Evolutionary conservation across 2,888 invertebrate genomes (phyloP).

Genomic region (Lasioglossum malachurum): DNA sequence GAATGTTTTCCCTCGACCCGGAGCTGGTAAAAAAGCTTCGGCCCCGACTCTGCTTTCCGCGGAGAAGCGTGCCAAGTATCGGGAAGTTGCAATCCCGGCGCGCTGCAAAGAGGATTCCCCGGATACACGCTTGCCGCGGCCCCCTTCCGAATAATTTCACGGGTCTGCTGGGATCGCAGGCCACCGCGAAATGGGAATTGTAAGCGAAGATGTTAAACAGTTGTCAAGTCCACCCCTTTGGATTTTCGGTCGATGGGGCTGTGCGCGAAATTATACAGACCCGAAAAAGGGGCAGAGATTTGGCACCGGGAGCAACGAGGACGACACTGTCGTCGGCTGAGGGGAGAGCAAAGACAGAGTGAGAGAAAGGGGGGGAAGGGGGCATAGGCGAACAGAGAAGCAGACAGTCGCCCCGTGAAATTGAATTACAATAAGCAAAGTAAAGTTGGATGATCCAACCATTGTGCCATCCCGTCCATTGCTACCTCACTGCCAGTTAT

Average conservation of each 20-base stretch:
- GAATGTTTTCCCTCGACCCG: slow-evolving; percentile 18
- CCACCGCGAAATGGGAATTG: slow-evolving; percentile 68
- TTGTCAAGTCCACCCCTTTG: slow-evolving; percentile 79
- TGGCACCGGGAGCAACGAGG: background rate
- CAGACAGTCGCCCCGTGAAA: slow-evolving; percentile 79
- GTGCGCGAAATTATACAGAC: slow-evolving; percentile 59
- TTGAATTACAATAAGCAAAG: slow-evolving; percentile 83
- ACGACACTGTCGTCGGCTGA: background rate
- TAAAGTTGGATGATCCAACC: slow-evolving; percentile 82
- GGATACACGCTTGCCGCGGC: slow-evolving; percentile 17
- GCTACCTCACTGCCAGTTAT: slow-evolving; percentile 77
- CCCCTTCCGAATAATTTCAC: slow-evolving; percentile 45
- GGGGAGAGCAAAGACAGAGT: slow-evolving; percentile 17
- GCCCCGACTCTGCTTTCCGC: background rate
- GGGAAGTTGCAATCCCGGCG: slow-evolving; percentile 40
- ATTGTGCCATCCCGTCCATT: slow-evolving; percentile 76
- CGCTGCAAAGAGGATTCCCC: slow-evolving; percentile 53
- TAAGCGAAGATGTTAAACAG: slow-evolving; percentile 79
- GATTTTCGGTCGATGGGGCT: slow-evolving; percentile 70
- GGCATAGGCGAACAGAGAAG: slow-evolving; percentile 66
- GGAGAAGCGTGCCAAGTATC: slow-evolving; percentile 40
- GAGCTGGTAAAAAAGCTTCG: background rate
- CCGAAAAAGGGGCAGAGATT: slow-evolving; percentile 14
- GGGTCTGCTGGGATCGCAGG: slow-evolving; percentile 40
- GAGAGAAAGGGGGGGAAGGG: slow-evolving; percentile 17